Evolutionary conservation across 2,113 vertebrate species (phyloP).

Genomic region (Phylloscopus trochilus): DNA sequence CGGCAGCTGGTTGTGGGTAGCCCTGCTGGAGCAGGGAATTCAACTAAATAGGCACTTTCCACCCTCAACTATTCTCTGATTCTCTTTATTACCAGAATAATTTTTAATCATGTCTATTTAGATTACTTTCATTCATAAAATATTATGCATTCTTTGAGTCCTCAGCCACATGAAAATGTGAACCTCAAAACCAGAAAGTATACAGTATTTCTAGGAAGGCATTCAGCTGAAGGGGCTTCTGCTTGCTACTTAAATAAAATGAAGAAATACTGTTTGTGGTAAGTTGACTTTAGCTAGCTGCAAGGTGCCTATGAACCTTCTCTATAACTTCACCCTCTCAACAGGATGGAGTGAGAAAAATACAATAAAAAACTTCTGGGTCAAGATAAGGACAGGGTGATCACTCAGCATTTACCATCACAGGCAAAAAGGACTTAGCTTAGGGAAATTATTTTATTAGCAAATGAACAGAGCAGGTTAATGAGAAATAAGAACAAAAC

Average conservation of each 20-base stretch:
- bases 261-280: background rate
- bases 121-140: background rate
- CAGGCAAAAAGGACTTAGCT: background rate
- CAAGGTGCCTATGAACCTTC: background rate
- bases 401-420: background rate
- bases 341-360: background rate
- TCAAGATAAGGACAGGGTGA: background rate
- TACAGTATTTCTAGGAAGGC: background rate
- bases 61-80: background rate
- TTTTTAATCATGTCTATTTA: background rate
- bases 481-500: background rate
- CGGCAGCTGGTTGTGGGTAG: background rate
- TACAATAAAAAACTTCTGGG: fast-evolving
- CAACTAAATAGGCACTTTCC: background rate
- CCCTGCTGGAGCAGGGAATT: background rate
- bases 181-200: background rate
- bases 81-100: background rate
- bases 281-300: background rate
- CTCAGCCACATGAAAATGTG: background rate
- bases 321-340: background rate
- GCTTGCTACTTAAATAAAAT: background rate
- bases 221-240: background rate
- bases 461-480: background rate
- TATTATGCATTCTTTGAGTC: background rate
- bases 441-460: background rate